Base-by-base conservation (phyloP, 2,888 invertebrate species). In the Ormyrus thymus region DNA sequence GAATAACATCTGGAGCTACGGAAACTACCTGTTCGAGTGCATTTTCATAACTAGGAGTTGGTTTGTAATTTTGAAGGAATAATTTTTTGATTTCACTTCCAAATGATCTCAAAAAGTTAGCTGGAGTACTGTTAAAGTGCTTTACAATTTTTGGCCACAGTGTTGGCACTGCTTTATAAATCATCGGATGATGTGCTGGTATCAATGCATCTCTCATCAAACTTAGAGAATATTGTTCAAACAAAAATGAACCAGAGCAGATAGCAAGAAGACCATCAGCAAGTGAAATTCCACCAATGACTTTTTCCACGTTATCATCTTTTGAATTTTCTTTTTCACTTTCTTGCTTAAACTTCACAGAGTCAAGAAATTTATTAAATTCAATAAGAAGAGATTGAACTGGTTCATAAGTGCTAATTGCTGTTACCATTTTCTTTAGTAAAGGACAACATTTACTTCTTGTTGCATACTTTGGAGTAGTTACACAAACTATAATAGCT, bases 181-280 rank as follows among this genome's bases (percentile, higher is more conserved):
- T 92, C 56, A 93, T 92, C 1, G 95, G 95, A 90, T 97, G 95
- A 90, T 97, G 96, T 69, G 94, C 92, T 59, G 95, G 92, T 11
- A 95, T 91, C 46, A 98, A 88, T 6, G 94, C 91, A 78, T 94
- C 94, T 75, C 95, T 94, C 91, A 0, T 92, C 91, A 86, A 95
- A 94, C 84, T 91, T 91, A 65, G 86, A 79, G 56, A 89, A 81
- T 86, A 91, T 89, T 80, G 90, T 89, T 93, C 88, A 4, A 83
- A 82, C 72, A 87, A 65, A 76, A 89, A 90, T 5, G 88, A 86
- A 4, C 88, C 92, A 0, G 92, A 91, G 83, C 92, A 93, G 82
- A 93, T 84, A 0, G 92, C 91, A 65, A 92, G 89, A 69, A 92
- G 87, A 82, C 93, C 91, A 79, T 92, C 92, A 43, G 92, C 87